Evolutionary conservation across 2,113 vertebrate genomes (phyloP).

Genomic region (Uria lomvia): DNA sequence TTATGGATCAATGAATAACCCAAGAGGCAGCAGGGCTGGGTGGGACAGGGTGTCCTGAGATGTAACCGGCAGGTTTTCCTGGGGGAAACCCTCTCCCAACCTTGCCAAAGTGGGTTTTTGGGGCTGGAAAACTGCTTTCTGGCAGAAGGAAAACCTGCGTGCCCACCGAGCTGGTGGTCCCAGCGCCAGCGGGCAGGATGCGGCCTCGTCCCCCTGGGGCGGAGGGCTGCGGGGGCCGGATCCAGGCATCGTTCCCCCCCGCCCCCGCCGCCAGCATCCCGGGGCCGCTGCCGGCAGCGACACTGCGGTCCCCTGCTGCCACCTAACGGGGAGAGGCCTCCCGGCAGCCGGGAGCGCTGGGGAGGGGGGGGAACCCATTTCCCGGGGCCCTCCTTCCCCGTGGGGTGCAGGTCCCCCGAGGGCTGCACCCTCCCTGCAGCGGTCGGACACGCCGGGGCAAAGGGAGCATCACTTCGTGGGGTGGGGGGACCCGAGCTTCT

Average conservation of each 20-base stretch:
- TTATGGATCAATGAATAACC: not conserved
- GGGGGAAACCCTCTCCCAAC: not conserved
- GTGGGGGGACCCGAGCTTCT: too few species aligned
- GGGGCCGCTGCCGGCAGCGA: not conserved
- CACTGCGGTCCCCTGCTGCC: conserved; percentile 41
- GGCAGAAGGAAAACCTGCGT: not conserved
- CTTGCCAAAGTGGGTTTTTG: rapidly evolving
- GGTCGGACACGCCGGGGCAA: not conserved
- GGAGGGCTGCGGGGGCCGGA: not conserved
- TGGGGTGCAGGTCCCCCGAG: not conserved
- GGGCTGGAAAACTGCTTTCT: not conserved
- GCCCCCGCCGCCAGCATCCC: not conserved
- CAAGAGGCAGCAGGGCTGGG: not conserved
- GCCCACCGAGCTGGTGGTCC: not conserved
- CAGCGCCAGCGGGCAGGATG: not conserved
- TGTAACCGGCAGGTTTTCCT: not conserved
- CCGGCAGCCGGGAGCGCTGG: not conserved
- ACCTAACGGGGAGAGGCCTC: conserved; percentile 24
- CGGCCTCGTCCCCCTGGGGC: not conserved
- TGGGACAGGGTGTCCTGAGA: rapidly evolving
- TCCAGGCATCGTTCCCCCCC: not conserved
- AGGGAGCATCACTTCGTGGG: not conserved
- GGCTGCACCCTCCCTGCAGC: not conserved
- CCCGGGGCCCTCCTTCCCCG: too few species aligned
- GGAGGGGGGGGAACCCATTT: too few species aligned